Evolutionary conservation across 2,113 vertebrate species (phyloP).

Genomic region (Clarias macrocephalus): DNA sequence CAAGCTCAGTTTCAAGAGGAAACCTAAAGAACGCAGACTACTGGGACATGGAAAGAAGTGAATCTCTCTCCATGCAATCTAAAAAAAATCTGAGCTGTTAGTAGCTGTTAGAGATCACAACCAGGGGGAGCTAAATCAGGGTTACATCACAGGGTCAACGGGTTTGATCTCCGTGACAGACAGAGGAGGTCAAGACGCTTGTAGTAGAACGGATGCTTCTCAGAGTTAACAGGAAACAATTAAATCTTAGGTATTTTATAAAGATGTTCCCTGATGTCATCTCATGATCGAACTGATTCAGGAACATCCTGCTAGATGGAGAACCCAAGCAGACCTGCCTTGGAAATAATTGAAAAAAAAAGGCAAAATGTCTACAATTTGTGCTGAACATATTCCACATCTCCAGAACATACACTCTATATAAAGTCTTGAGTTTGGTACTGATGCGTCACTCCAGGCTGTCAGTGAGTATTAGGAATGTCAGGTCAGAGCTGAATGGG

Average conservation of each 20-base stretch:
- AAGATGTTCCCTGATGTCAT: not conserved
- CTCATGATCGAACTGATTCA: not conserved
- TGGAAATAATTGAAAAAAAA: not conserved
- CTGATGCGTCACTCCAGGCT: not conserved
- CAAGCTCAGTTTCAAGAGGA: not conserved
- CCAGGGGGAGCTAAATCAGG: not conserved
- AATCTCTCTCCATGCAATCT: not conserved
- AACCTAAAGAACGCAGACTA: not conserved
- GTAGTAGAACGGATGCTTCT: not conserved
- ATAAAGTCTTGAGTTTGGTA: not conserved
- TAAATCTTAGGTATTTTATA: no score
- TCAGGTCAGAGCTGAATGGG: slow-evolving; percentile 7
- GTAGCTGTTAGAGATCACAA: not conserved
- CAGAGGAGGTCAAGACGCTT: not conserved
- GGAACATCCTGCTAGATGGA: not conserved
- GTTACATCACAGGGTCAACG: not conserved
- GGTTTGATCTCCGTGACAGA: not conserved
- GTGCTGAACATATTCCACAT: not conserved
- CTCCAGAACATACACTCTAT: not conserved
- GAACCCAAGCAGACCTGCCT: not conserved
- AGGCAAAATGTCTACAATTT: not conserved
- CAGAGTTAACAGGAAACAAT: not conserved
- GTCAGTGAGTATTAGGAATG: not conserved
- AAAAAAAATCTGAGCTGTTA: not conserved
- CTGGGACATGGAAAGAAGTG: not conserved